These are phyloP conservation scores for Semotilus atromaculatus DNA, from an alignment of 2,797 vertebrate species.

Conservation along the genomic window DNA sequence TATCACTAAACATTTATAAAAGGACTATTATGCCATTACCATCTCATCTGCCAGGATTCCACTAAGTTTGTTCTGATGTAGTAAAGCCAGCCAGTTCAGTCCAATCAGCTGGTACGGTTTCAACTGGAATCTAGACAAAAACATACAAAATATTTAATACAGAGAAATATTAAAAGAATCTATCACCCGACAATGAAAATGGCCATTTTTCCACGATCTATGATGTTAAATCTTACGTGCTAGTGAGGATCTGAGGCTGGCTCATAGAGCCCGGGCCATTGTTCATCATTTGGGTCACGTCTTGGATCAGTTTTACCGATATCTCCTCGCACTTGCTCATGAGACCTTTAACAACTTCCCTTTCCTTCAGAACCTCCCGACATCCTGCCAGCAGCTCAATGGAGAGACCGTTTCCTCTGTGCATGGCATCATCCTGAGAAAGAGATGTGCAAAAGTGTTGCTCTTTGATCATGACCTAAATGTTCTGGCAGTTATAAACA, in stretches of 20 bases:
- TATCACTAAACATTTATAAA: not conserved
- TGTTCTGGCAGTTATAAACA: slow-evolving; percentile 12
- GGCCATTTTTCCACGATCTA: not conserved
- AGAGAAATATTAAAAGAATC: not conserved
- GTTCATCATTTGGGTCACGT: slow-evolving; percentile 81
- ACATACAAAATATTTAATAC: not conserved
- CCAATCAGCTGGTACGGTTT: slow-evolving; percentile 89
- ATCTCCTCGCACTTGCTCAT: slow-evolving; percentile 88
- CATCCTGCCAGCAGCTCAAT: slow-evolving; percentile 84
- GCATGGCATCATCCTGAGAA: slow-evolving; percentile 76
- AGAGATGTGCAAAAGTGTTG: not conserved
- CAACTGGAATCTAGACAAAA: slow-evolving; percentile 77
- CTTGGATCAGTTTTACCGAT: slow-evolving; percentile 80
- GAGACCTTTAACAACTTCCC: slow-evolving; percentile 84
- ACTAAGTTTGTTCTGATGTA: slow-evolving; percentile 85
- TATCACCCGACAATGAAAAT: not conserved
- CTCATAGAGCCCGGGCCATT: slow-evolving; percentile 76
- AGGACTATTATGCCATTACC: slow-evolving; percentile 70
- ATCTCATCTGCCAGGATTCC: slow-evolving; percentile 91
- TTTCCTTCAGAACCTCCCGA: slow-evolving; percentile 82
- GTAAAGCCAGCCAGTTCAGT: slow-evolving; percentile 85
- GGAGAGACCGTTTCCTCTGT: slow-evolving; percentile 78
- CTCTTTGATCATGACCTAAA: slow-evolving; percentile 27
- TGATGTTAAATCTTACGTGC: slow-evolving; percentile 70
- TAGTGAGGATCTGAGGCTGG: slow-evolving; percentile 81